Conservation (phyloP, 2,888 invertebrate genomes). For the Resseliella maxima region DNA sequence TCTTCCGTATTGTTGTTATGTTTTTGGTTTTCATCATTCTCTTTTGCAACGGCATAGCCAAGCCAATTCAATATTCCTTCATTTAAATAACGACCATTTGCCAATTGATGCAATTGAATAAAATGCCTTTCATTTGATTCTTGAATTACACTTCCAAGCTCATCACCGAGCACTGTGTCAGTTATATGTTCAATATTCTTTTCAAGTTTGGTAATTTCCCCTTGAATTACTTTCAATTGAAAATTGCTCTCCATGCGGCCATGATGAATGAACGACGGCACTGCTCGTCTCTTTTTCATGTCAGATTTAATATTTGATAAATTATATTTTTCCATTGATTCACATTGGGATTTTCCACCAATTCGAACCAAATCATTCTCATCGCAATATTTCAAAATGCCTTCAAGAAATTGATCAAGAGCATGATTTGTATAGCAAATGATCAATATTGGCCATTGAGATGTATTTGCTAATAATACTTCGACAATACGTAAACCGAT, state of each 20-base stretch:
- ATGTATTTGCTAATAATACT: constrained; percentile 71
- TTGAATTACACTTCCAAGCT: not conserved
- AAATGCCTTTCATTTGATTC: not conserved
- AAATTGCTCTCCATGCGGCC: constrained; percentile 19
- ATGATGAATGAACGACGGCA: constrained; percentile 26
- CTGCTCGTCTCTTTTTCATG: not conserved
- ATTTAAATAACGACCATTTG: constrained; percentile 27
- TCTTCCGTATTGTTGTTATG: not conserved
- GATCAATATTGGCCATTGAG: constrained; percentile 53
- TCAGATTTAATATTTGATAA: not conserved
- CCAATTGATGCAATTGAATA: not conserved
- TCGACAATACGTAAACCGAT: constrained; percentile 78
- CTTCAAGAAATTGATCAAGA: constrained; percentile 82
- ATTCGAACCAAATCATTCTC: constrained; percentile 70
- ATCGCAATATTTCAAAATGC: constrained; percentile 70
- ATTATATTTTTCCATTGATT: constrained; percentile 68
- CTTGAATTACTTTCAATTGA: constrained; percentile 30
- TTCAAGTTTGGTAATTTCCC: not conserved
- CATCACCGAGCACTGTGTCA: not conserved
- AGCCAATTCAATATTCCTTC: constrained; percentile 56
- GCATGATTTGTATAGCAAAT: constrained; percentile 76
- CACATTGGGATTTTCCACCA: constrained; percentile 74
- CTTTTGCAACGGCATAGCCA: constrained; percentile 43
- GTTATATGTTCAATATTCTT: constrained; percentile 43
- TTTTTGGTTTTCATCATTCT: not conserved